phyloP scores from a whole-genome alignment of 2,888 invertebrate genomes.

The Perdita meconis region DNA sequence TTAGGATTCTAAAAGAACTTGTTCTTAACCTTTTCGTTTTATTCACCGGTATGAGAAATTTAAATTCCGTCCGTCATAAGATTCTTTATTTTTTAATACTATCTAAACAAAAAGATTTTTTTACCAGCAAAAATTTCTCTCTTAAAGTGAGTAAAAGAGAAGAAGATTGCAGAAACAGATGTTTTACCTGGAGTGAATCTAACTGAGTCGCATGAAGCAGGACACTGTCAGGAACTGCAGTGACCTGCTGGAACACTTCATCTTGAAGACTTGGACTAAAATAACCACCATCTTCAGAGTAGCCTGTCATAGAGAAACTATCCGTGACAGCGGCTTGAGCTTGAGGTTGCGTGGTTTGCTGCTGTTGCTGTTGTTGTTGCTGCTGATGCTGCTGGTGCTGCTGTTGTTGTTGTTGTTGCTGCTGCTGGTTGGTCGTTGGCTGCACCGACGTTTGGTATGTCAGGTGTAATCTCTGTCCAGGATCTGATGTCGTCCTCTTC shows the following conservation, averaged over 20 bases:
- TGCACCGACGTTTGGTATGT: slow-evolving; percentile 81
- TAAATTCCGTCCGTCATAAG: no score
- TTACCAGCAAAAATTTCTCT: no score
- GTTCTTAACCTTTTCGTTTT: no score
- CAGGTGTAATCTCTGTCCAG: slow-evolving; percentile 87
- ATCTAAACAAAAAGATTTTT: no score
- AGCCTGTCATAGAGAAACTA: slow-evolving; percentile 82
- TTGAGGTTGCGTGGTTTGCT: slow-evolving; percentile 73
- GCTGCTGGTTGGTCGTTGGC: slow-evolving; percentile 68
- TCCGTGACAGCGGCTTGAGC: slow-evolving; percentile 79
- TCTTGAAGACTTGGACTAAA: slow-evolving; percentile 86
- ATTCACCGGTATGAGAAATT: no score
- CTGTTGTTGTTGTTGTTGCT: slow-evolving; percentile 70
- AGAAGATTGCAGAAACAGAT: no score
- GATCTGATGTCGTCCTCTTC: slow-evolving; percentile 90
- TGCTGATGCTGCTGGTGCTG: slow-evolving; percentile 67
- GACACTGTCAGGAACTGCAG: slow-evolving; percentile 87
- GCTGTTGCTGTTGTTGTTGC: slow-evolving; percentile 69
- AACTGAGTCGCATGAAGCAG: slow-evolving; percentile 88
- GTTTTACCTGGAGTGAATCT: slow-evolving; percentile 84
- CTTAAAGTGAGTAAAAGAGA: not conserved
- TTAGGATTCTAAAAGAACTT: no score
- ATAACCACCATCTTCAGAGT: slow-evolving; percentile 83
- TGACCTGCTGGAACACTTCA: slow-evolving; percentile 90
- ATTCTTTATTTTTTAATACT: no score